Base-by-base conservation (phyloP, 2,888 invertebrate species). In the Ophion ellenae region DNA sequence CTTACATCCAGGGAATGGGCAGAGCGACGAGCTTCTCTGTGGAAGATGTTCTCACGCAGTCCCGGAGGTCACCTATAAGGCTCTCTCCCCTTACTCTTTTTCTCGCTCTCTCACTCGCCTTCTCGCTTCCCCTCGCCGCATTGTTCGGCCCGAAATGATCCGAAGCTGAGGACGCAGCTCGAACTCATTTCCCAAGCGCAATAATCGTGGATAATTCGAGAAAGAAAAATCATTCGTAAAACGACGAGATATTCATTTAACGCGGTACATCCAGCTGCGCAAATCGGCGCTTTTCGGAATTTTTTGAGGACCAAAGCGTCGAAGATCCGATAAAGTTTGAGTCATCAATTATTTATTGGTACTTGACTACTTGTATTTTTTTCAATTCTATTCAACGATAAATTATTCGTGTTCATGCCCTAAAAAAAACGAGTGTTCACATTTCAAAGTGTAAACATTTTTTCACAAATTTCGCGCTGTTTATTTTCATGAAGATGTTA, bases 21-120 rank as follows among this genome's bases (percentile, higher is more conserved):
- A 81, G 81, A 76, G 61, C 74, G 74, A 81, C 81, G 81, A 81
- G 81, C 75, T 81, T 61, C 74, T 76, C 75, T 70, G 63, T 63
- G 81, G 81, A 76, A 81, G 81, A 81, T 76, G 81, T 81, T 81
- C 81, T 81, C 81, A 75, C 81, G 81, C 81, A 81, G 81, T 75
- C 81, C 81, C 81, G 81, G 81, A 81, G 81, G 81, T 81, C 81
- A 81, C 81, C 81, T 77, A 77, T 76, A 84, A 69, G 74, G 53
- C 67, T 76, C 64, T 82, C 76, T 82, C 75, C 59, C 69, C 28
- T 76, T 57, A 59, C 53, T 57, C 47, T 40, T 63, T 63, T 20
- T 67, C 61, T 61, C 69, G 20, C 61, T 47, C 70, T 28, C 77
- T 76, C 82, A 71, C 67, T 57, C 85, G 64, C 59, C 32, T 53